Percentiles rank a stretch among this genome's conserved stretches.
phyloP scores from a whole-genome alignment of 2,797 vertebrate genomes.

The Novumbra hubbsi region DNA sequence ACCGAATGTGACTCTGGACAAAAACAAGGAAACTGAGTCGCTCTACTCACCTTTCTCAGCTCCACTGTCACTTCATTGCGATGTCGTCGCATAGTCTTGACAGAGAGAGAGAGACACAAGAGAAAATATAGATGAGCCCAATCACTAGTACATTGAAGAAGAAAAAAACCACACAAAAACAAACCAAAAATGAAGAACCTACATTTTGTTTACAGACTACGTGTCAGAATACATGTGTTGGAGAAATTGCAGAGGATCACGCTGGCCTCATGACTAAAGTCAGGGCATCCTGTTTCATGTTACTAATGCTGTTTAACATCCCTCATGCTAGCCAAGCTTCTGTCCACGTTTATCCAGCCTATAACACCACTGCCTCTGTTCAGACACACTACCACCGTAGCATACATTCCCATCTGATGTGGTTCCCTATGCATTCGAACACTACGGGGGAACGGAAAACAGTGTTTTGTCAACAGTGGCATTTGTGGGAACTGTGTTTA shows the following conservation, averaged over 20 bases:
- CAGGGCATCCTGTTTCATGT: neutral
- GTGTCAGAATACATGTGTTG: neutral
- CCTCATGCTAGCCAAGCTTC: neutral
- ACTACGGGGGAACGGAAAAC: neutral
- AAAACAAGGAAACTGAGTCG: neutral
- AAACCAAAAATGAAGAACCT: neutral
- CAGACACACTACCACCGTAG: neutral
- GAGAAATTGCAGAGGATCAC: neutral
- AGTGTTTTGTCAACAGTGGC: neutral
- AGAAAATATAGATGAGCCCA: neutral
- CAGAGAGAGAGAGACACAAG: slow-evolving; percentile 48
- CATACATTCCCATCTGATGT: neutral
- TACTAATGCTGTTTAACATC: neutral
- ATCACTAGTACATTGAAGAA: neutral
- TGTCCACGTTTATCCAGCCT: neutral
- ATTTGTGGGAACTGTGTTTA: neutral
- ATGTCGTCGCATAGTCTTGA: slow-evolving; percentile 93
- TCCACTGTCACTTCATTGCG: slow-evolving; percentile 91
- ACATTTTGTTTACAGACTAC: neutral
- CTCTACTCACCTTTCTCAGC: slow-evolving; percentile 79
- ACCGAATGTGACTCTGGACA: neutral
- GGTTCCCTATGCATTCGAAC: neutral
- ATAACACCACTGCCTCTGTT: neutral
- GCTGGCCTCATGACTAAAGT: neutral
- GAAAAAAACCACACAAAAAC: neutral